phyloP scores from a whole-genome alignment of 2,113 vertebrate genomes.

The Semnornis frantzii region DNA sequence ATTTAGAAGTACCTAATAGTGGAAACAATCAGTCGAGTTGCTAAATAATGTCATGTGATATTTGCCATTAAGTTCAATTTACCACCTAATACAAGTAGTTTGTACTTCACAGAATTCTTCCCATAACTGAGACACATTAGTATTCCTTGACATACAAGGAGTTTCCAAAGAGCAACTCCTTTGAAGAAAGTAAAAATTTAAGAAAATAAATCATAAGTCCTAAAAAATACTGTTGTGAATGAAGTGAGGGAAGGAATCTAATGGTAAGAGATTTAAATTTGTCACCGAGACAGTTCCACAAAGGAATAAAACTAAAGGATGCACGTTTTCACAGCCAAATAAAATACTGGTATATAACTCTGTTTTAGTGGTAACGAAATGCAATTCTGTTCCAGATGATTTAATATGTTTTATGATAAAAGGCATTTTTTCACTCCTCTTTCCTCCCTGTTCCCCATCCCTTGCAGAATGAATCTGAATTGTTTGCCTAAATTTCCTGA shows the following conservation, averaged over 20 bases:
- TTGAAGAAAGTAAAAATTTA: background rate
- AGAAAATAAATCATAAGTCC: background rate
- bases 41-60: background rate
- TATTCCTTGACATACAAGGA: background rate
- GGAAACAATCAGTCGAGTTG: background rate
- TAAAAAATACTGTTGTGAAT: background rate
- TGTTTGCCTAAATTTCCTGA: background rate
- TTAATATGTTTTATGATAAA: background rate
- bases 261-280: background rate
- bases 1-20: background rate
- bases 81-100: background rate
- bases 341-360: background rate
- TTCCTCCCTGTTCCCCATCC: fast-evolving
- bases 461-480: fast-evolving
- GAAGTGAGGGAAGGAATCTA: background rate
- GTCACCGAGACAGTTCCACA: background rate
- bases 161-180: background rate
- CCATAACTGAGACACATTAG: fast-evolving
- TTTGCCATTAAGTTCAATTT: background rate
- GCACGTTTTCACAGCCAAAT: background rate
- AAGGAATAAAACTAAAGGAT: background rate
- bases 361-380: background rate
- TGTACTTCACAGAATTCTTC: background rate
- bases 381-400: background rate
- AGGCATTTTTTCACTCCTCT: background rate